Evolutionary conservation across 2,113 vertebrate genomes (phyloP).

Genomic region (Elephantulus edwardii): DNA sequence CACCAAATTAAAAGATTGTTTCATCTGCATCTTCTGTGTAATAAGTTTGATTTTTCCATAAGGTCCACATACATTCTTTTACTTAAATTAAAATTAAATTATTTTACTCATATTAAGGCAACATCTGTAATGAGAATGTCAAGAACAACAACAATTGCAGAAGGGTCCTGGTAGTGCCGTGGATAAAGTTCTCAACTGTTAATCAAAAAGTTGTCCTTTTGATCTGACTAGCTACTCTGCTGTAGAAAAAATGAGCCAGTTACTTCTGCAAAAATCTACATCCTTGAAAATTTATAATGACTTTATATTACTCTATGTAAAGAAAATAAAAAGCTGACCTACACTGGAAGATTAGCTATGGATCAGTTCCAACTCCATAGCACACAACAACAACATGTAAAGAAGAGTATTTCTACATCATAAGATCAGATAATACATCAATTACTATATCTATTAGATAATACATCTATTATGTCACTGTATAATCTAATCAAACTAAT

Average conservation of each 20-base stretch:
- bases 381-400: no score
- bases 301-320: neutral
- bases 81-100: neutral
- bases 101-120: neutral
- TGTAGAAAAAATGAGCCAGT: no score
- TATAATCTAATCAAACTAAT: neutral
- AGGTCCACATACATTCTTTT: neutral
- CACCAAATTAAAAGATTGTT: neutral
- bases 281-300: neutral
- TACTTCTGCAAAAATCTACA: neutral
- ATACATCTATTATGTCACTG: neutral
- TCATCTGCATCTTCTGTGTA: neutral
- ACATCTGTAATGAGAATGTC: neutral
- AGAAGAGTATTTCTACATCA: neutral
- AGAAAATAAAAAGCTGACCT: no score
- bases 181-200: no score
- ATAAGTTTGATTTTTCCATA: neutral
- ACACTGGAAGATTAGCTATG: no score
- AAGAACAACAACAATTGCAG: no score
- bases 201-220: neutral
- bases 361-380: no score
- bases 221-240: neutral
- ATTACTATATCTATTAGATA: neutral
- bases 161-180: neutral
- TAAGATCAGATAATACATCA: conserved; percentile 13